Conservation (phyloP, 2,797 vertebrate genomes). For the Chrysocyon brachyurus region DNA sequence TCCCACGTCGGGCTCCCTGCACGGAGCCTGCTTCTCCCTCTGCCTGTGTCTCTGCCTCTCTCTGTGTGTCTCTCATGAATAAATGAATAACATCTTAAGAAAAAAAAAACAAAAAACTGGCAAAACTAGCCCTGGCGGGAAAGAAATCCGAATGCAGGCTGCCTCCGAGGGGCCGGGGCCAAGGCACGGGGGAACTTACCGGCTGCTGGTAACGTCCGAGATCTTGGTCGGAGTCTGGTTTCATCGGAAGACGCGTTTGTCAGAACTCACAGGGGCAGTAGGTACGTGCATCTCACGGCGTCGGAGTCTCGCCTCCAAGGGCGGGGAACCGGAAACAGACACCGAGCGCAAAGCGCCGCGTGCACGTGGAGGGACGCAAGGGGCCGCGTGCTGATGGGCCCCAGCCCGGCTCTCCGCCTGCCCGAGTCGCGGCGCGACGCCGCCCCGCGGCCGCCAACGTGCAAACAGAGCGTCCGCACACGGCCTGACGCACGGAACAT, state of each 20-base stretch:
- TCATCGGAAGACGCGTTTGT: neutral
- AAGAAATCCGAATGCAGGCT: neutral
- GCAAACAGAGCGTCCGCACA: neutral
- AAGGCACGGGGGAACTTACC: neutral
- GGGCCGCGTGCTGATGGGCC: neutral
- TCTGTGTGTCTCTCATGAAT: no score
- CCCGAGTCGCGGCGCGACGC: neutral
- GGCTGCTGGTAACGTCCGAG: neutral
- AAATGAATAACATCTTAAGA: no score
- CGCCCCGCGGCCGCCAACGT: neutral
- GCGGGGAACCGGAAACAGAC: neutral
- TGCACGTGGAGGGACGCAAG: neutral
- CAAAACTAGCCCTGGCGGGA: neutral
- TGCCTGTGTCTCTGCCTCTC: no score
- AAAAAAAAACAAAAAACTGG: neutral
- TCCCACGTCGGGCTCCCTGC: no score
- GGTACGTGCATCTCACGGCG: neutral
- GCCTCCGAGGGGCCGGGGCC: neutral
- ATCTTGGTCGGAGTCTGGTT: neutral
- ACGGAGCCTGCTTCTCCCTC: no score
- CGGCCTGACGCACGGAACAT: neutral
- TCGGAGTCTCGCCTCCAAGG: neutral
- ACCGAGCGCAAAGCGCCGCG: neutral
- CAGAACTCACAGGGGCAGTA: neutral
- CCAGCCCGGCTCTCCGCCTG: neutral